phyloP scores from a whole-genome alignment of 2,113 vertebrate species.

The Australoheros scitulus region DNA sequence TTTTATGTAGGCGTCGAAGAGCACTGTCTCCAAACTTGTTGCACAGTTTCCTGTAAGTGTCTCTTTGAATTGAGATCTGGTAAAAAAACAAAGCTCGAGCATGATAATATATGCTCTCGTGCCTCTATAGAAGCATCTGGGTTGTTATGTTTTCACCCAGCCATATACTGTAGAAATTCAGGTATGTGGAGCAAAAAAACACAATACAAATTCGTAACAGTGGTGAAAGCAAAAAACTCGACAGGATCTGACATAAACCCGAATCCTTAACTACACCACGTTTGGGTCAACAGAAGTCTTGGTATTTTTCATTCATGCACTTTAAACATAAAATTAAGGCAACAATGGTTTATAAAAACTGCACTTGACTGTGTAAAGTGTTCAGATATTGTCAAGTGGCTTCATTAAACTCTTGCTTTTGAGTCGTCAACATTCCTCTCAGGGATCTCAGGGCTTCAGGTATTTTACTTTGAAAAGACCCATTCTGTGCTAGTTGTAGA shows the following conservation, averaged over 20 bases:
- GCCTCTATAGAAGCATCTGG: neutral
- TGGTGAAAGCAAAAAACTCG: too few relatives aligned
- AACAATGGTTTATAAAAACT: neutral
- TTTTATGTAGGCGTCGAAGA: neutral
- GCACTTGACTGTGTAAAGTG: neutral
- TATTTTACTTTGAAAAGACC: slow-evolving; percentile 38
- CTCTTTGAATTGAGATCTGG: neutral
- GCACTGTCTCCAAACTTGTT: neutral
- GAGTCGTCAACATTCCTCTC: neutral
- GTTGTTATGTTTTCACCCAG: neutral
- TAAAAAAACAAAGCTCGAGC: neutral
- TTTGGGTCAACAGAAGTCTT: neutral
- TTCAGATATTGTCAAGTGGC: neutral
- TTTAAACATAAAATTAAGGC: neutral
- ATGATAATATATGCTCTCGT: neutral
- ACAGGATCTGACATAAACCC: neutral
- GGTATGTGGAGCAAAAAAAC: neutral
- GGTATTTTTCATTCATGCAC: neutral
- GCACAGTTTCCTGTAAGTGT: neutral
- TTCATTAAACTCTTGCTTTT: neutral
- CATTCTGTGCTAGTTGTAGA: slow-evolving; percentile 27
- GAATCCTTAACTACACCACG: neutral
- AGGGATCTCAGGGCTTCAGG: slow-evolving; percentile 7
- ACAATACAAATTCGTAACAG: neutral
- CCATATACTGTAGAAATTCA: neutral